Evolutionary conservation across 2,797 vertebrate genomes (phyloP).

Genomic region (Semaprochilodus insignis): DNA sequence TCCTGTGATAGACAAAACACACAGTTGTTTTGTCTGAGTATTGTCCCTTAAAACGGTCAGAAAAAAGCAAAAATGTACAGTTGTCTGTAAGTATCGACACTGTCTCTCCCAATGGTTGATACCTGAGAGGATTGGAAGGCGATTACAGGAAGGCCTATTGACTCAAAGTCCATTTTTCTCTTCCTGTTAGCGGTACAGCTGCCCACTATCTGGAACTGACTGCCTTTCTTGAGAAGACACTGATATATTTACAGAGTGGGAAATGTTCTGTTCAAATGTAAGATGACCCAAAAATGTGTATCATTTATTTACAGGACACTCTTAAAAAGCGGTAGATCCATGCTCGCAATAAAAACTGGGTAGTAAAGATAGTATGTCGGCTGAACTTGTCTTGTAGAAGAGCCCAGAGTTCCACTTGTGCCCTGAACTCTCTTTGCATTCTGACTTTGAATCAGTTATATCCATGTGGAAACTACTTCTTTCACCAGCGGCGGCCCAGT

Average conservation of each 20-base stretch:
- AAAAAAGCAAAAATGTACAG: constrained; percentile 30
- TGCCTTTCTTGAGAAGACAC: constrained; percentile 57
- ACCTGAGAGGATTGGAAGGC: constrained; percentile 72
- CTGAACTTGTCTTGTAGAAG: constrained; percentile 4
- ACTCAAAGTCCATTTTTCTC: constrained; percentile 65
- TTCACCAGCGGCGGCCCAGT: constrained; percentile 43
- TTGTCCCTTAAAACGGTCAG: constrained; percentile 28
- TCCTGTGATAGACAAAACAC: neutral
- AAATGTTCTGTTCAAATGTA: constrained; percentile 54
- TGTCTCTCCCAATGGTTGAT: constrained; percentile 62
- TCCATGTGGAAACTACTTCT: constrained; percentile 53
- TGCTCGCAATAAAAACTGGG: constrained; percentile 26
- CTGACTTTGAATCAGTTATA: constrained; percentile 28
- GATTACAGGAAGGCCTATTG: constrained; percentile 84
- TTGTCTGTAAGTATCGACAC: constrained; percentile 69
- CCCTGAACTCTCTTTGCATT: neutral
- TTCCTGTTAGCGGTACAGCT: constrained; percentile 76
- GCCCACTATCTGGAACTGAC: constrained; percentile 70
- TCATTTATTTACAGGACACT: constrained; percentile 28
- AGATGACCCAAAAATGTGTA: constrained; percentile 32
- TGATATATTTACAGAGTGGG: constrained; percentile 70
- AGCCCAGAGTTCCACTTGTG: constrained; percentile 18
- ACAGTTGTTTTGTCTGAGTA: constrained; percentile 28
- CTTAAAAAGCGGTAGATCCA: constrained; percentile 6
- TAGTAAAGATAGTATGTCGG: constrained; percentile 6